Base-by-base conservation (phyloP, 2,113 vertebrate species). In the Brienomyrus longianalis region DNA sequence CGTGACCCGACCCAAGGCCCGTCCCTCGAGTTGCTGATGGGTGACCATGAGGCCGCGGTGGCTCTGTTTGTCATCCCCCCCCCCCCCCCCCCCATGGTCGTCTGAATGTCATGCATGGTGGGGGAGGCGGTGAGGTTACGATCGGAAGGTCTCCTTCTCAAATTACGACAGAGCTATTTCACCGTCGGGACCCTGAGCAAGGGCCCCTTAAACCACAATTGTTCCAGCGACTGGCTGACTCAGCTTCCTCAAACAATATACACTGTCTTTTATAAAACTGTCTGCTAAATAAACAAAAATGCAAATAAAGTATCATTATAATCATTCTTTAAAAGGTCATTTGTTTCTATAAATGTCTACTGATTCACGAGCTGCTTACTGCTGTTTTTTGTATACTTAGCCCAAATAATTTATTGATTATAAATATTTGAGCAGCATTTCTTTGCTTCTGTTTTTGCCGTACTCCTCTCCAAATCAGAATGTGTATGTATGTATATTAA, bases 291-390 rank as follows among this genome's bases (percentile, higher is more conserved):
- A 70, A 70, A 70, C n/a, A 70, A 31, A 70, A 70, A 70, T 31
- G 62, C 62, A 31, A 70, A 70, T 27, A 31, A 31, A 70, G 10
- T 31, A 31, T 31, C 62, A 13, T 31, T 80, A 43, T 5, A 43
- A 43, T 80, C 74, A 80, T 35, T 43, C 35, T 80, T 80, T 80
- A 43, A 80, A 80, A 80, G 74, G 74, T 80, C 74, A 80, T 80
- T 80, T 80, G 5, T 80, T 39, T 80, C 74, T 80, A 43, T 17
- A 80, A 80, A 35, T 43, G 35, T 80, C 70, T 39, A 19, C 35
- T 43, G 35, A 80, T 80, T 80, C 74, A 80, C 15, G 19, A 43
- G 15, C 35, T 43, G 74, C 35, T 43, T 39, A 21, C 74, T 43
- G 74, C 7, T 80, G n/a, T 39, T 77, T 85, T 47, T 23, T 54